Percentiles rank a stretch among this genome's conserved stretches.
Conservation (phyloP, 2,113 vertebrate species). For the Macquaria australasica region DNA sequence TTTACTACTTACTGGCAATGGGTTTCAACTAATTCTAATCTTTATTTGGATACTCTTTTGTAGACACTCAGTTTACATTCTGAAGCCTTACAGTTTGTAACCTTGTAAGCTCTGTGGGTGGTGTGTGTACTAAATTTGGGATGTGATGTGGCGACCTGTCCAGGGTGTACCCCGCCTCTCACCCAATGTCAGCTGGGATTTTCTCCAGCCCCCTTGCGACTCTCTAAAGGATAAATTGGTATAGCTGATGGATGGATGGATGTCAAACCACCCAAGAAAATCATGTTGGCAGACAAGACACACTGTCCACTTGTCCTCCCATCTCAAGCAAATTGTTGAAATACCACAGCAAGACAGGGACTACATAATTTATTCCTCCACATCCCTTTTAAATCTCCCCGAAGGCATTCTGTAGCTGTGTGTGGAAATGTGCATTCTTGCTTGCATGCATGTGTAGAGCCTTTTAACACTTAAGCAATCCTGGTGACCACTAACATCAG, state of each 20-base stretch:
- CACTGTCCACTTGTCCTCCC: slow-evolving; percentile 9
- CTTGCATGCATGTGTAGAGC: not conserved
- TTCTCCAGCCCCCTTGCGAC: not conserved
- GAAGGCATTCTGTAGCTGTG: not conserved
- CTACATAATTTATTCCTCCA: slow-evolving; percentile 26
- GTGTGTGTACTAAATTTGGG: not conserved
- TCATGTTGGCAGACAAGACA: not conserved
- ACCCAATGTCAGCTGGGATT: not conserved
- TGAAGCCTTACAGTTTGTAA: not conserved
- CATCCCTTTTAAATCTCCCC: slow-evolving; percentile 20
- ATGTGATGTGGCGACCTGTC: not conserved
- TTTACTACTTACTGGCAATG: slow-evolving; percentile 29
- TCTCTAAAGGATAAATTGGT: not conserved
- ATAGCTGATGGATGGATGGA: not conserved
- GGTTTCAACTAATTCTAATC: slow-evolving; percentile 17
- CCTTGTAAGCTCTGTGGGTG: not conserved
- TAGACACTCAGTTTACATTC: not conserved
- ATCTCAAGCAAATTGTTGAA: slow-evolving; percentile 1
- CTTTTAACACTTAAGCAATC: slow-evolving; percentile 35
- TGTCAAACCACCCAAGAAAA: not conserved
- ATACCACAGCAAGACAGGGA: not conserved
- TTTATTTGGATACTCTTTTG: slow-evolving; percentile 41
- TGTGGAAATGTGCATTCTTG: not conserved
- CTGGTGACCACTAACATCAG: not conserved
- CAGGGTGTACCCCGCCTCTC: not conserved